Evolutionary conservation across 2,797 vertebrate genomes (phyloP).

Genomic region (Apogon hyalosoma): DNA sequence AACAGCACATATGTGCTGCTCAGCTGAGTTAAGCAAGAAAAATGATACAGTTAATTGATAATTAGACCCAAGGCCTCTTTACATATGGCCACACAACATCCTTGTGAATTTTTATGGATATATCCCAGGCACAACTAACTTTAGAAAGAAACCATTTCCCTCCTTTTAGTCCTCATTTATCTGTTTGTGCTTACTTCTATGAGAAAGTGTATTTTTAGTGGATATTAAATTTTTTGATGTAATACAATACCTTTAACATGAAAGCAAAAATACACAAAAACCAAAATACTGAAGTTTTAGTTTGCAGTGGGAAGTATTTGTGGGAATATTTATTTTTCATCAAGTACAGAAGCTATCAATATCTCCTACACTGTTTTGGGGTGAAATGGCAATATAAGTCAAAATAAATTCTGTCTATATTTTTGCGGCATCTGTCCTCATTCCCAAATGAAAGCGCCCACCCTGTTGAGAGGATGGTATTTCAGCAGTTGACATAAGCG

Average conservation of each 20-base stretch:
- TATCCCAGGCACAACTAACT: constrained; percentile 65
- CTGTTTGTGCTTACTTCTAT: constrained; percentile 58
- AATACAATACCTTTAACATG: constrained; percentile 65
- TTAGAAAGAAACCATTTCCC: constrained; percentile 60
- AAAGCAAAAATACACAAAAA: constrained; percentile 54
- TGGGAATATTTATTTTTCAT: constrained; percentile 81
- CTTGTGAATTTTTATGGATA: constrained; percentile 62
- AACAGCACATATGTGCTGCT: constrained; percentile 64
- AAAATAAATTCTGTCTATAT: constrained; percentile 65
- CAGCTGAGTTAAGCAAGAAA: constrained; percentile 58
- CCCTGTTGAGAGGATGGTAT: constrained; percentile 43
- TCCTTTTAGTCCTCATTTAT: constrained; percentile 43
- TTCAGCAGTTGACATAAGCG: constrained; percentile 44
- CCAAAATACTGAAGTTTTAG: constrained; percentile 53
- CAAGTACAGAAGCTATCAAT: constrained; percentile 59
- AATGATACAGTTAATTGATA: constrained; percentile 72
- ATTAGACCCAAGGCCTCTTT: constrained; percentile 65
- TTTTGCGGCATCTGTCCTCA: constrained; percentile 47
- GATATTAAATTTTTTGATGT: constrained; percentile 50
- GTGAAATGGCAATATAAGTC: constrained; percentile 55
- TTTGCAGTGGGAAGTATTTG: constrained; percentile 49
- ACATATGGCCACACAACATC: constrained; percentile 58
- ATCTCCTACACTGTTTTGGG: constrained; percentile 55
- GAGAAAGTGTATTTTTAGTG: constrained; percentile 62
- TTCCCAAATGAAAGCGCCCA: constrained; percentile 48